phyloP scores from a whole-genome alignment of 2,113 vertebrate species.

The Podilymbus podiceps region DNA sequence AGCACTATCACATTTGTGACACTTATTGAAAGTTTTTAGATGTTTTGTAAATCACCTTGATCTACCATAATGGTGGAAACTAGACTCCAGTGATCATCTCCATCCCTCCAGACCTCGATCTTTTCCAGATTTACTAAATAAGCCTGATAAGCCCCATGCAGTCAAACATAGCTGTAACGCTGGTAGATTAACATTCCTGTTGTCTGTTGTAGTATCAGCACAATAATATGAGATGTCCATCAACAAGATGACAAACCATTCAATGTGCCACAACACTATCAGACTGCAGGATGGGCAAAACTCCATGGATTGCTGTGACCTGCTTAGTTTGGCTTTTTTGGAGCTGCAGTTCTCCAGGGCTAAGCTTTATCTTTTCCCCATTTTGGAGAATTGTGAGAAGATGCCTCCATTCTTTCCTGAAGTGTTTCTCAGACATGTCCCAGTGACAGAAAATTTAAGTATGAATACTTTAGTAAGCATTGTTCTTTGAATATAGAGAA shows the following conservation, averaged over 20 bases:
- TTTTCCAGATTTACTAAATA: background rate
- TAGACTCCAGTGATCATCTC: background rate
- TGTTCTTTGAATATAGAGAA: background rate
- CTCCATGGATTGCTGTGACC: background rate
- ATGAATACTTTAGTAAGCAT: background rate
- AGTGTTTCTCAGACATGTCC: background rate
- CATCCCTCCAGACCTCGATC: background rate
- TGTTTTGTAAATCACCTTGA: background rate
- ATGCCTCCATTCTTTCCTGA: background rate
- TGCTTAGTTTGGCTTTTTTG: background rate
- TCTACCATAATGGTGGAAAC: background rate
- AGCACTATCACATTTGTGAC: background rate
- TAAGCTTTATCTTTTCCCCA: background rate
- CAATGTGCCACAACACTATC: background rate
- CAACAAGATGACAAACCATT: background rate
- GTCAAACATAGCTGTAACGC: background rate
- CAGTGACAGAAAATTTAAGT: background rate
- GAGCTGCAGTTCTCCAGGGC: background rate
- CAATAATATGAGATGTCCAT: background rate
- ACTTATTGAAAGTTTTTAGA: background rate
- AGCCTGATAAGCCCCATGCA: background rate
- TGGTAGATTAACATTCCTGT: background rate
- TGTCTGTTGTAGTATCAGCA: background rate
- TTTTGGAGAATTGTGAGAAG: background rate
- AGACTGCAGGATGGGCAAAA: background rate